phyloP scores from a whole-genome alignment of 2,888 invertebrate species.

The Catocala sponsa region DNA sequence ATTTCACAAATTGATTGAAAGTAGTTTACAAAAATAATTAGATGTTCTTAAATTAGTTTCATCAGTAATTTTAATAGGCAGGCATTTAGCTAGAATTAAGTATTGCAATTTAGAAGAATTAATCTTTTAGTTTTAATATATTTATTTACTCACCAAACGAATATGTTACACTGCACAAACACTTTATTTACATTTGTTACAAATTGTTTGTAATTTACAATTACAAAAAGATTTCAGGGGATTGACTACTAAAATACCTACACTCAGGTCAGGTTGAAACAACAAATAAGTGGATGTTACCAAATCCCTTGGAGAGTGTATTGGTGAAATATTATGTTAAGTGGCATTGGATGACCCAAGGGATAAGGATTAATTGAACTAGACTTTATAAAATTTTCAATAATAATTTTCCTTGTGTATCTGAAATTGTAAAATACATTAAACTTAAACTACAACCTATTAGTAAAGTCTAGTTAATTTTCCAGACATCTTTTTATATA shows the following conservation, averaged over 20 bases:
- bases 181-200: constrained; percentile 24
- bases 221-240: neutral
- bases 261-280: too few relatives aligned
- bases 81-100: constrained; percentile 41
- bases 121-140: constrained; percentile 27
- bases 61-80: constrained; percentile 54
- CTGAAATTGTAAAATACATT: neutral
- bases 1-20: neutral
- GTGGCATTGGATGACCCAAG: constrained; percentile 14
- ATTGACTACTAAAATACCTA: too few relatives aligned
- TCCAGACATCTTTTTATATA: constrained; percentile 29
- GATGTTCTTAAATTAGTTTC: constrained; percentile 25
- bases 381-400: constrained; percentile 23
- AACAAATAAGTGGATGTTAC: constrained; percentile 1
- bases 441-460: too few relatives aligned
- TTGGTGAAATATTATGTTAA: constrained; percentile 18
- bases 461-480: constrained; percentile 31
- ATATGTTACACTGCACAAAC: constrained; percentile 47
- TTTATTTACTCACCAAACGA: constrained; percentile 51
- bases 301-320: constrained; percentile 25
- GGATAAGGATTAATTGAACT: constrained; percentile 25
- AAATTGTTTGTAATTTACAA: neutral
- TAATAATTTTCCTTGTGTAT: neutral
- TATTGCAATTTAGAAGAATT: constrained; percentile 40
- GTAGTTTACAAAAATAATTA: neutral